Conservation (phyloP, 2,797 vertebrate genomes). For the Ispidina picta region DNA sequence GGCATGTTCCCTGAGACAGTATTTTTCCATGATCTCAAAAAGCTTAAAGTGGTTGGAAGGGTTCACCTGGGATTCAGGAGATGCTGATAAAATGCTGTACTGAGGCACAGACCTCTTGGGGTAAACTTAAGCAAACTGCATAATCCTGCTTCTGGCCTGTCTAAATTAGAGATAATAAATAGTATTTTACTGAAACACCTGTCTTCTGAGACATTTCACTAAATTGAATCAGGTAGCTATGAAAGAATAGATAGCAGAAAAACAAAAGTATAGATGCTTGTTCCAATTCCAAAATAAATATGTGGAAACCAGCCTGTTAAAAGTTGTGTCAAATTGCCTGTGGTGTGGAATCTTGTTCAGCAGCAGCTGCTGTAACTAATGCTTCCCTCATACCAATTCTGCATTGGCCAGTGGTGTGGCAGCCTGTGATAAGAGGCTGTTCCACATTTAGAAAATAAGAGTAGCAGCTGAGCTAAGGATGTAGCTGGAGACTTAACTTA, state of each 20-base stretch:
- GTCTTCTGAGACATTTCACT: not conserved
- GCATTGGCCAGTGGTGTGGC: slow-evolving; percentile 30
- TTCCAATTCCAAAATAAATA: not conserved
- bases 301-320: not conserved
- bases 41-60: not conserved
- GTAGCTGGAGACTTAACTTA: slow-evolving; percentile 4
- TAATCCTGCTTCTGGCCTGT: not conserved
- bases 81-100: not conserved
- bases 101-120: not conserved
- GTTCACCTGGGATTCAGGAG: not conserved
- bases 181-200: not conserved
- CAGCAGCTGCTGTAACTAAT: slow-evolving; percentile 40
- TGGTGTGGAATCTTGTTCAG: not conserved
- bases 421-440: slow-evolving; percentile 37
- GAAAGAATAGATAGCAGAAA: not conserved
- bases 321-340: not conserved
- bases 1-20: not conserved
- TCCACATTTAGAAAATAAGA: slow-evolving; percentile 41
- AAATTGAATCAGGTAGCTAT: not conserved
- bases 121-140: not conserved
- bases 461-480: not conserved
- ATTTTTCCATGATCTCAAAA: not conserved
- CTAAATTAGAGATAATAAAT: not conserved
- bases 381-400: slow-evolving; percentile 29
- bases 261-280: not conserved